phyloP scores from a whole-genome alignment of 1,140 invertebrate species.

The Ectropis grisescens region DNA sequence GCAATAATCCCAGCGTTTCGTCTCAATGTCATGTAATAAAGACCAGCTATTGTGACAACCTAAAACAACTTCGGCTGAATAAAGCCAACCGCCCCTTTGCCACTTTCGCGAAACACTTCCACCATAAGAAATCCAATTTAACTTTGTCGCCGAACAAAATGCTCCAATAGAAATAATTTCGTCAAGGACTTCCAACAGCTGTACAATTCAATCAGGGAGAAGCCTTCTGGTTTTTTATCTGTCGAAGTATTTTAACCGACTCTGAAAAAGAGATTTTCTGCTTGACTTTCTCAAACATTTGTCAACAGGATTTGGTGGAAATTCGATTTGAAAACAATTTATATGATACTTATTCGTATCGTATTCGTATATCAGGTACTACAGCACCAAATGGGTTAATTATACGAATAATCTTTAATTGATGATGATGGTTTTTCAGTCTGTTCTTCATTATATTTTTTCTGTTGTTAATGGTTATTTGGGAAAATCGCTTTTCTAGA shows the following conservation, averaged over 20 bases:
- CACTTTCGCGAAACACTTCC: slow-evolving; percentile 38
- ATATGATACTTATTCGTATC: too few relatives aligned
- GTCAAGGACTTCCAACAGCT: slow-evolving; percentile 49
- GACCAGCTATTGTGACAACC: slow-evolving; percentile 33
- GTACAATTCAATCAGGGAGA: slow-evolving; percentile 54
- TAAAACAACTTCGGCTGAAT: slow-evolving; percentile 38
- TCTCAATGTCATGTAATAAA: slow-evolving; percentile 1
- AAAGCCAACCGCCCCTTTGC: slow-evolving; percentile 34
- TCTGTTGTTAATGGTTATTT: too few relatives aligned
- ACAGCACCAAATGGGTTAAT: too few relatives aligned
- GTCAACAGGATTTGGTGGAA: too few relatives aligned
- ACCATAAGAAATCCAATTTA: slow-evolving; percentile 66
- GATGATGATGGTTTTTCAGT: too few relatives aligned
- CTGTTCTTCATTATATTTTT: too few relatives aligned
- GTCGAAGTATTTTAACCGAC: slow-evolving; percentile 20
- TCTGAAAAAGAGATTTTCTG: too few relatives aligned
- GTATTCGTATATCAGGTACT: too few relatives aligned
- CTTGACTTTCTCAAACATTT: too few relatives aligned
- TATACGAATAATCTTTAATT: too few relatives aligned
- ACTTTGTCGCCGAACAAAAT: slow-evolving; percentile 61
- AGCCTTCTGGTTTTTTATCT: slow-evolving; percentile 31
- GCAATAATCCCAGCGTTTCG: slow-evolving; percentile 13
- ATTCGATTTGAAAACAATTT: too few relatives aligned
- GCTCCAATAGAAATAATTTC: slow-evolving; percentile 64
- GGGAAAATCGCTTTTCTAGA: too few relatives aligned